Evolutionary conservation across 2,888 invertebrate genomes (phyloP).

Genomic region (Poecilus cupreus): DNA sequence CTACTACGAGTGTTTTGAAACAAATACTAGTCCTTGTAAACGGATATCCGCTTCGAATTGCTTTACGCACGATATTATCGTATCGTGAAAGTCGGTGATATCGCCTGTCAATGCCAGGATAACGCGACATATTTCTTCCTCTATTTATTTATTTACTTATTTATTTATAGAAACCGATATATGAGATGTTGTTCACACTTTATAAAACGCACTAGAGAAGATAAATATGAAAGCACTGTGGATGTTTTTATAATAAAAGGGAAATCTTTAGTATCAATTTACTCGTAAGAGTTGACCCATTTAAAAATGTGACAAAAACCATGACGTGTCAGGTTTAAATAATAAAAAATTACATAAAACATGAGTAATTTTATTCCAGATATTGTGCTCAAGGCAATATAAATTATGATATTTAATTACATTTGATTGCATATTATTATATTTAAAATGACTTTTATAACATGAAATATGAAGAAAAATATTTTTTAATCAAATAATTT

Average conservation of each 20-base stretch:
- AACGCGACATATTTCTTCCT: background rate
- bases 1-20: constrained; percentile 5
- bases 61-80: background rate
- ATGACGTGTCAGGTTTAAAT: background rate
- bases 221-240: too few species aligned
- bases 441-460: background rate
- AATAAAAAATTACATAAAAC: background rate
- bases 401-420: constrained; percentile 36
- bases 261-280: too few species aligned
- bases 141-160: background rate
- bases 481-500: background rate
- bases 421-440: constrained; percentile 24
- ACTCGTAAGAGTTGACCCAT: too few species aligned
- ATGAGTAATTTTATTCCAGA: background rate
- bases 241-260: too few species aligned
- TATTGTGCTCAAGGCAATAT: constrained; percentile 17
- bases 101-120: background rate
- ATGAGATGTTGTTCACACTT: background rate
- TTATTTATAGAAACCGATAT: background rate
- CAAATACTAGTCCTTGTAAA: constrained; percentile 21
- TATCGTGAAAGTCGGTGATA: background rate
- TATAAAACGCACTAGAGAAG: too few species aligned
- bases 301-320: too few species aligned
- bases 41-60: constrained; percentile 9
- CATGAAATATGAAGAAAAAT: constrained; percentile 23